Conservation (phyloP, 2,888 invertebrate genomes). For the Exocentrus adspersus region DNA sequence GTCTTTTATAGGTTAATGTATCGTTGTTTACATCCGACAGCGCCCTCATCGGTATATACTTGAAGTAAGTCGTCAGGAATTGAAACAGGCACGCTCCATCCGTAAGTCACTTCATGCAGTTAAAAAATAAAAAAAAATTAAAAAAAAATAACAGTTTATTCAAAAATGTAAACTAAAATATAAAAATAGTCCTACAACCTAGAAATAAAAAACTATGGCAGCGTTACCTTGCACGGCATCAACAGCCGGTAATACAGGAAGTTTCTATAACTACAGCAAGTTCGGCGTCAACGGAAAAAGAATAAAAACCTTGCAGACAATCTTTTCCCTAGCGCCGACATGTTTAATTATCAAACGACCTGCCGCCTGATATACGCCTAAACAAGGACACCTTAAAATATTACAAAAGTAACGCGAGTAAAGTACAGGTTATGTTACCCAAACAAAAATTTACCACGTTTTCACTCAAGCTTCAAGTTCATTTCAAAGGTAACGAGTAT, state of each 20-base stretch:
- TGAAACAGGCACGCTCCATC: too few relatives aligned
- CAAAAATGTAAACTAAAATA: background rate
- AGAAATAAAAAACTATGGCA: conserved; percentile 4
- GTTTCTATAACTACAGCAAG: conserved; percentile 2
- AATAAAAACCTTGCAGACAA: conserved; percentile 9
- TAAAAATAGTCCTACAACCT: background rate
- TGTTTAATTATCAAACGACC: conserved; percentile 4
- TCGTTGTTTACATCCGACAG: too few relatives aligned
- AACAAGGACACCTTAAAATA: background rate
- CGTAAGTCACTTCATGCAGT: too few relatives aligned
- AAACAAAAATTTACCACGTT: background rate
- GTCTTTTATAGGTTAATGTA: too few relatives aligned
- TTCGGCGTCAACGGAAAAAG: background rate
- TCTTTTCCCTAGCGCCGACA: background rate
- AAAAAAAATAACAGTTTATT: conserved; percentile 16
- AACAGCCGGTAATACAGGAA: background rate
- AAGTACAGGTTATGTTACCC: background rate
- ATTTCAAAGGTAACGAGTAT: too few relatives aligned
- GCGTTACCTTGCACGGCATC: background rate
- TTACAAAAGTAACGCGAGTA: background rate
- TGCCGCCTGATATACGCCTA: background rate
- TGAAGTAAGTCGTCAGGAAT: too few relatives aligned
- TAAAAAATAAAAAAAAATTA: conserved; percentile 1
- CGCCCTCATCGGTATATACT: too few relatives aligned
- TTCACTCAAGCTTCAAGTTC: too few relatives aligned